A percentile compares a stretch with the other conserved stretches of the same genome.
Conservation (phyloP, 2,888 invertebrate genomes). For the Sphinx pinastri region DNA sequence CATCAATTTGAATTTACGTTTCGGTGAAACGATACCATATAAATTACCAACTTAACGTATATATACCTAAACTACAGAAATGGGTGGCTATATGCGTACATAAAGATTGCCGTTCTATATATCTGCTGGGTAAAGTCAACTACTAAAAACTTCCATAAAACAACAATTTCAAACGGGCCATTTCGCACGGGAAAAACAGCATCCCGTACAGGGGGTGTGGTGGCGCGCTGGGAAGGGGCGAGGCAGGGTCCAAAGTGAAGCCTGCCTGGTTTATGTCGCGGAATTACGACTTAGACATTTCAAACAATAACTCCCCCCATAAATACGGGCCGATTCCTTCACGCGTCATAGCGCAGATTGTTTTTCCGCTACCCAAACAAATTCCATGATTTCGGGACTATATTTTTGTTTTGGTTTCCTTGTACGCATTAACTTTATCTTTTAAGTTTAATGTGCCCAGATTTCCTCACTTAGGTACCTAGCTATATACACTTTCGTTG, state of each 20-base stretch:
- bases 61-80: conserved; percentile 23
- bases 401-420: neutral
- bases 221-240: conserved; percentile 40
- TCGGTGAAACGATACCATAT: conserved; percentile 23
- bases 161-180: conserved; percentile 84
- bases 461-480: neutral
- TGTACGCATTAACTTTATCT: neutral
- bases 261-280: conserved; percentile 77
- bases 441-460: neutral
- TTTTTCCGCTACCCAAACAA: conserved; percentile 62
- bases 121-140: conserved; percentile 80
- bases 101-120: conserved; percentile 75
- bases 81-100: conserved; percentile 46
- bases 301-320: conserved; percentile 83
- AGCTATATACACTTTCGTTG: too few species aligned
- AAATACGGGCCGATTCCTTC: conserved; percentile 82
- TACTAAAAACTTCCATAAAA: conserved; percentile 84
- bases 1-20: conserved; percentile 27
- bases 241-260: conserved; percentile 72
- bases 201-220: conserved; percentile 63
- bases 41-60: conserved; percentile 19
- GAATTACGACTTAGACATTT: conserved; percentile 85
- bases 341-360: conserved; percentile 79
- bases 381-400: neutral
- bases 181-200: conserved; percentile 82